Evolutionary conservation across 2,888 invertebrate species (phyloP).

Genomic region (Drosophila merina): DNA sequence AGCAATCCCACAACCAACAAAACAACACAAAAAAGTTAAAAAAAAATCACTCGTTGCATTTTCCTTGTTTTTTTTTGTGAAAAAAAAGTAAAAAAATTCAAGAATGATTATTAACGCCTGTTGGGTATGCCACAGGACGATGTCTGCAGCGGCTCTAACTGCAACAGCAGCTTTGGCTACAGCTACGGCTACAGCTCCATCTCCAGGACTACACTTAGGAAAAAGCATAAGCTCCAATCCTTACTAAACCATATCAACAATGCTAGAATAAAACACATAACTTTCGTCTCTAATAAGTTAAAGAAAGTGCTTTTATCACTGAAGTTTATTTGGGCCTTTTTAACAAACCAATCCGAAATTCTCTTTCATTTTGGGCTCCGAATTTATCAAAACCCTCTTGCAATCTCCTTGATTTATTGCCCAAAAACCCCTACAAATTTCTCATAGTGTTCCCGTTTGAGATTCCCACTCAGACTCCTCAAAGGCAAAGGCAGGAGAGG

Average conservation of each 20-base stretch:
- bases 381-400: too few relatives aligned
- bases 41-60: conserved; percentile 61
- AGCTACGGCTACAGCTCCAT: conserved; percentile 13
- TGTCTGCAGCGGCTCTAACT: conserved; percentile 54
- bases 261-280: too few relatives aligned
- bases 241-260: too few relatives aligned
- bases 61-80: conserved; percentile 30
- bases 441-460: neutral
- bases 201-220: conserved; percentile 8
- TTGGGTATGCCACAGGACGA: conserved; percentile 80
- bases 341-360: too few relatives aligned
- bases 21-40: conserved; percentile 40
- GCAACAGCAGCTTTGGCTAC: conserved; percentile 13
- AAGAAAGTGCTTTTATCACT: too few relatives aligned
- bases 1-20: conserved; percentile 46
- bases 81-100: conserved; percentile 50
- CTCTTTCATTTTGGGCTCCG: too few relatives aligned
- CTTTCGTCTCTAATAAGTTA: too few relatives aligned
- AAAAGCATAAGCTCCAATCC: too few relatives aligned
- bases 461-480: conserved; percentile 50
- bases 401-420: too few relatives aligned
- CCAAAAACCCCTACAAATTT: neutral
- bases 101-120: conserved; percentile 79
- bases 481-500: conserved; percentile 45
- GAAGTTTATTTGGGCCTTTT: too few relatives aligned